A percentile compares a stretch with the other conserved stretches of the same genome.
Conservation (phyloP, 2,797 vertebrate species). For the Mallotus villosus region DNA sequence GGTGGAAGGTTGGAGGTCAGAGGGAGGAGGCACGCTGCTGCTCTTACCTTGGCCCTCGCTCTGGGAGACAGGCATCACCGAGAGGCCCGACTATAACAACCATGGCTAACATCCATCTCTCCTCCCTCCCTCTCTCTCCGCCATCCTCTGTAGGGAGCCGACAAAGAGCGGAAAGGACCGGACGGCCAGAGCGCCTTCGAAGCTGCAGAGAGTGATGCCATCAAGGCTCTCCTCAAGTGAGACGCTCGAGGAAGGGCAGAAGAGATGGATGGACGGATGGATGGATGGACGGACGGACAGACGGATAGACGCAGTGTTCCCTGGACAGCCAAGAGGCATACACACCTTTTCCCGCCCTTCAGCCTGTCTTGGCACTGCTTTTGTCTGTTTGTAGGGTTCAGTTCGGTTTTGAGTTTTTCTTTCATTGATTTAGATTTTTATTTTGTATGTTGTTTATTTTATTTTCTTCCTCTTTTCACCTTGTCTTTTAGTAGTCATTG, state of each 20-base stretch:
- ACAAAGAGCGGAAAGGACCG: slow-evolving; percentile 69
- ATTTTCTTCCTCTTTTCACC: slow-evolving; percentile 37
- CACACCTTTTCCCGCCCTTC: slow-evolving; percentile 43
- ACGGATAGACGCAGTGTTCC: slow-evolving; percentile 58
- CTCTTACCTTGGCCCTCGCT: slow-evolving; percentile 18
- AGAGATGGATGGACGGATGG: slow-evolving; percentile 56
- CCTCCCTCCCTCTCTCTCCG: not conserved
- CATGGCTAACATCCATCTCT: not conserved
- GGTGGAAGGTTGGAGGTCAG: not conserved
- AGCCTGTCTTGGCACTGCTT: slow-evolving; percentile 67
- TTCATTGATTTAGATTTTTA: slow-evolving; percentile 21
- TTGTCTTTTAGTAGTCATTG: slow-evolving; percentile 61
- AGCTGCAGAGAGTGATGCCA: slow-evolving; percentile 53
- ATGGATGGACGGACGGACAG: slow-evolving; percentile 45
- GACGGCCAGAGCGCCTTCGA: slow-evolving; percentile 60
- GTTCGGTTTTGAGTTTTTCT: slow-evolving; percentile 56
- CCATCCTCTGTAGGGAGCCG: slow-evolving; percentile 66
- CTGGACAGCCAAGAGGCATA: slow-evolving; percentile 54
- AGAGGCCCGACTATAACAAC: not conserved
- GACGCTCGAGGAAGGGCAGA: slow-evolving; percentile 46
- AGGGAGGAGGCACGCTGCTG: not conserved
- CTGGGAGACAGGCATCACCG: slow-evolving; percentile 11
- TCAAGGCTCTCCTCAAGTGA: slow-evolving; percentile 77
- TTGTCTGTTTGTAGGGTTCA: slow-evolving; percentile 67
- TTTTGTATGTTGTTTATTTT: slow-evolving; percentile 17